Percentiles rank a stretch among this genome's conserved stretches.
These are phyloP conservation scores for Nibea coibor DNA, from an alignment of 2,113 vertebrate genomes.

Conservation along the genomic window DNA sequence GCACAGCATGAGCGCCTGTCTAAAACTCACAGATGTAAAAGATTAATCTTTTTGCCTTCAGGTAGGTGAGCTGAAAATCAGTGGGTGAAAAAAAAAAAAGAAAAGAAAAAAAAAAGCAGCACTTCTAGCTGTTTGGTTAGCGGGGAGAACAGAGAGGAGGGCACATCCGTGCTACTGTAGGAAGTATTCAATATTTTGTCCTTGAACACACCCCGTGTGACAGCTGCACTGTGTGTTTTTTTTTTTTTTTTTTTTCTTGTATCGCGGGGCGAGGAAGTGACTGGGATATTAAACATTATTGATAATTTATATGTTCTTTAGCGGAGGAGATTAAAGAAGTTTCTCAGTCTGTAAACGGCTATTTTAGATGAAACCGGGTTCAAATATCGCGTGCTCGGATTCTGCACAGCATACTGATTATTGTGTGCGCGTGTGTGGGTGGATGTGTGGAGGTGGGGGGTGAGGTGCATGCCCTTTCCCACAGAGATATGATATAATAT, in stretches of 20 bases:
- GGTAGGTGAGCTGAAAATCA: constrained; percentile 86
- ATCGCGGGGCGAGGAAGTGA: constrained; percentile 38
- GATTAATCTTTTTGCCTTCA: constrained; percentile 88
- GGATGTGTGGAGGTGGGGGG: neutral
- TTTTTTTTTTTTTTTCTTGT: neutral
- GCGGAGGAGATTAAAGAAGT: constrained; percentile 12
- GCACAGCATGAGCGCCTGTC: constrained; percentile 88
- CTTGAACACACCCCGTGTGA: constrained; percentile 77
- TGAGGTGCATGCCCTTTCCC: constrained; percentile 42
- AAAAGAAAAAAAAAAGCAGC: constrained; percentile 49
- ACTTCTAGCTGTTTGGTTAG: constrained; percentile 80
- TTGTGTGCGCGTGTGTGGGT: neutral
- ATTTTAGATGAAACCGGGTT: constrained; percentile 30
- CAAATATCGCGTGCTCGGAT: constrained; percentile 37
- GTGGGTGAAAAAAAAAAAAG: constrained; percentile 62
- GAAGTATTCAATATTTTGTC: constrained; percentile 76
- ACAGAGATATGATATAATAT: constrained; percentile 48
- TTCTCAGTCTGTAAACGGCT: constrained; percentile 38
- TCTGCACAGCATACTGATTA: constrained; percentile 7
- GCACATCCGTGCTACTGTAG: constrained; percentile 61
- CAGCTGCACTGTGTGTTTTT: constrained; percentile 37
- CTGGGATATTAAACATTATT: constrained; percentile 51
- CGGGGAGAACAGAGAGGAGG: constrained; percentile 71
- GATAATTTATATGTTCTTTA: constrained; percentile 50
- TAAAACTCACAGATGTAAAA: constrained; percentile 87